Evolutionary conservation across 1,140 invertebrate species (phyloP).

Genomic region (Bombus sylvicola): DNA sequence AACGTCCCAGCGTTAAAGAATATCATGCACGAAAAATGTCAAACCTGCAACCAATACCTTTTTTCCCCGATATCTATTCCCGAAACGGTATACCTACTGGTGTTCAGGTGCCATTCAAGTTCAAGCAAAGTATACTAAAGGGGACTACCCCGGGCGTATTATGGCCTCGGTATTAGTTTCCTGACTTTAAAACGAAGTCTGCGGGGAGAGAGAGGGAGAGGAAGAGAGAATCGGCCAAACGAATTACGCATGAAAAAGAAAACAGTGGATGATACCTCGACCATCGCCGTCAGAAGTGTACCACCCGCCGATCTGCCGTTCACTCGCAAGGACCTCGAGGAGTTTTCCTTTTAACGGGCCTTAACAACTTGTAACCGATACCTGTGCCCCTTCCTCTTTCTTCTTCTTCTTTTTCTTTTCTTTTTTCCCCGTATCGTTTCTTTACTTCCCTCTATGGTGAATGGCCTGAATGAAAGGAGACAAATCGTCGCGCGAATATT

Average conservation of each 20-base stretch:
- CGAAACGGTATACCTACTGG: conserved; percentile 16
- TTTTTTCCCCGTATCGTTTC: neutral
- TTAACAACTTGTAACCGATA: conserved; percentile 74
- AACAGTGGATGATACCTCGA: conserved; percentile 36
- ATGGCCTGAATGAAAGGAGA: conserved; percentile 48
- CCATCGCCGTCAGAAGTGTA: conserved; percentile 1
- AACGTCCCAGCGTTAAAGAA: neutral
- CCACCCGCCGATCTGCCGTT: conserved; percentile 37
- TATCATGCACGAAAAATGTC: neutral
- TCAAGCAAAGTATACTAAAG: conserved; percentile 7
- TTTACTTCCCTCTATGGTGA: neutral
- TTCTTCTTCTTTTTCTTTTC: neutral
- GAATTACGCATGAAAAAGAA: conserved; percentile 54
- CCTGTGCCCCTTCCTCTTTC: conserved; percentile 36
- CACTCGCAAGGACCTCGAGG: conserved; percentile 2
- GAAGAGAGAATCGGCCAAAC: conserved; percentile 4
- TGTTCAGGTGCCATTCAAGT: conserved; percentile 48
- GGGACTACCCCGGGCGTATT: neutral
- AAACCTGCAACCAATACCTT: conserved; percentile 34
- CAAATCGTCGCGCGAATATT: conserved; percentile 59
- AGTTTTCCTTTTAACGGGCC: conserved; percentile 63
- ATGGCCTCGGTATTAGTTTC: conserved; percentile 40
- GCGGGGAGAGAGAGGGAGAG: neutral
- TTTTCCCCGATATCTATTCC: neutral
- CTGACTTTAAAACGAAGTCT: conserved; percentile 21